Conservation (phyloP, 35 echinoderm and acorn worm species). For the Hemicentrotus pulcherrimus region DNA sequence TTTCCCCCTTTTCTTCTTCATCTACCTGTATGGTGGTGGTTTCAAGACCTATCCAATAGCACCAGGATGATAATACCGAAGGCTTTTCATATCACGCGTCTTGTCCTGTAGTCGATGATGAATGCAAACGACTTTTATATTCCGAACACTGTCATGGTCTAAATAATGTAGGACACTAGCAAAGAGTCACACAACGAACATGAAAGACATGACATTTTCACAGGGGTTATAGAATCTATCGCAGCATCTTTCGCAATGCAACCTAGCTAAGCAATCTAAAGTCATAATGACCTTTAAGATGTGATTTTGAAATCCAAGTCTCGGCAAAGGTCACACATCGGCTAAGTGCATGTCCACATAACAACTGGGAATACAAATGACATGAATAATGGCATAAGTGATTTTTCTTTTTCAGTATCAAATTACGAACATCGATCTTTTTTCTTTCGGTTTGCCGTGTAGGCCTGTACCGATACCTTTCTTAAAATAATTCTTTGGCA, state of each 20-base stretch:
- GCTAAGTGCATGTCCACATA: conserved; percentile 9
- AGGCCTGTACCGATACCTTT: neutral
- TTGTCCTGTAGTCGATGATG: neutral
- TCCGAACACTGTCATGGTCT: neutral
- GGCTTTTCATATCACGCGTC: neutral
- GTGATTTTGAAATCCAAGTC: conserved; percentile 2
- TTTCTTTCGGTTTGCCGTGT: neutral
- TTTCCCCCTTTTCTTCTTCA: conserved; percentile 6
- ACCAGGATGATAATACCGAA: conserved; percentile 9
- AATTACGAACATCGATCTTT: neutral
- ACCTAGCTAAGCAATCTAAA: neutral
- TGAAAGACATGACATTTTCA: neutral
- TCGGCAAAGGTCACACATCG: neutral
- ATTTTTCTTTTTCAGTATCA: neutral
- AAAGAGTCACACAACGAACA: neutral
- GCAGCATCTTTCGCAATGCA: neutral
- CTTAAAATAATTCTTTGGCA: too few species aligned
- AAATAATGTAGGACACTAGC: neutral
- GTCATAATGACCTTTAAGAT: conserved; percentile 2
- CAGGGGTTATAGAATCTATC: neutral
- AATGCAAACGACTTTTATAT: neutral
- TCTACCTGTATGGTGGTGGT: conserved; percentile 26
- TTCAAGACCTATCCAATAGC: conserved; percentile 30
- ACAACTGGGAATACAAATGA: neutral
- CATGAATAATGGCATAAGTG: neutral